These are phyloP conservation scores for Astatoreochromis straeleni DNA, from an alignment of 2,113 vertebrate species.

Conservation along the genomic window DNA sequence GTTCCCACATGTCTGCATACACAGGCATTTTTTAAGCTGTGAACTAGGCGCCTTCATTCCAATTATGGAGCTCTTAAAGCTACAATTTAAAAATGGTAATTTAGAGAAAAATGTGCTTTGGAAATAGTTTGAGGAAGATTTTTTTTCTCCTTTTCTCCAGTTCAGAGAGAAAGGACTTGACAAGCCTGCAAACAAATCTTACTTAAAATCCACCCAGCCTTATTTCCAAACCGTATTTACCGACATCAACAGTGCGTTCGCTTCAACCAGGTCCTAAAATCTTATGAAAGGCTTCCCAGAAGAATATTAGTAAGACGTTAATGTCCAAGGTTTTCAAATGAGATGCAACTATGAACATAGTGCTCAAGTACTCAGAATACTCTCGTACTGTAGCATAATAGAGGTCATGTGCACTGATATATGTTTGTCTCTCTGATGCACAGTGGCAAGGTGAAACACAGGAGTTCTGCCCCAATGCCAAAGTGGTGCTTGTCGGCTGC, in stretches of 20 bases:
- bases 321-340: not conserved
- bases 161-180: not conserved
- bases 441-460: slow-evolving; percentile 95
- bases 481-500: slow-evolving; percentile 94
- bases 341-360: not conserved
- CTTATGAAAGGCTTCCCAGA: not conserved
- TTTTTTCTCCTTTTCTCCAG: not conserved
- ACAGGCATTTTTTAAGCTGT: not conserved
- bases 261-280: not conserved
- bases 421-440: not conserved
- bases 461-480: slow-evolving; percentile 93
- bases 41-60: not conserved
- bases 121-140: not conserved
- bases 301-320: not conserved
- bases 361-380: not conserved
- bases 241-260: not conserved
- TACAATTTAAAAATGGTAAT: not conserved
- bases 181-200: not conserved
- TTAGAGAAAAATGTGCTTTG: not conserved
- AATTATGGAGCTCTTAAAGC: not conserved
- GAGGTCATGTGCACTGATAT: not conserved
- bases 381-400: not conserved
- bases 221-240: not conserved
- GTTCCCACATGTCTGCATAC: not conserved
- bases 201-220: not conserved